A percentile compares a stretch with the other conserved stretches of the same genome.
Evolutionary conservation across 2,113 vertebrate genomes (phyloP).

Genomic region (Saccopteryx bilineata): DNA sequence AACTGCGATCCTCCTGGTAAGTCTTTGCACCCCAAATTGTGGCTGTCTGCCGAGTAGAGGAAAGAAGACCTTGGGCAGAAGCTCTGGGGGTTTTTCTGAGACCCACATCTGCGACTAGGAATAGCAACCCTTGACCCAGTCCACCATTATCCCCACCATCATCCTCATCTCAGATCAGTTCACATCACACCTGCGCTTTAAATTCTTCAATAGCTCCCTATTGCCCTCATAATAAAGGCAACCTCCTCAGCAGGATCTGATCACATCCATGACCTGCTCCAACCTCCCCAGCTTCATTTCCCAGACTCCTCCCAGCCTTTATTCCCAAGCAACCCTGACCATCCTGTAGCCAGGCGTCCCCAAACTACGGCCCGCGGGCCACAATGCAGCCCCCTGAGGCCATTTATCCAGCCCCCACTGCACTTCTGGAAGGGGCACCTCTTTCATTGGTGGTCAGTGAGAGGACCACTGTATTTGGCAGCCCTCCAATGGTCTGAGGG

Average conservation of each 20-base stretch:
- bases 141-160: too few relatives aligned
- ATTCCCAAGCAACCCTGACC: background rate
- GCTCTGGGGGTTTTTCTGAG: background rate
- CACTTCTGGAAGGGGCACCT: too few relatives aligned
- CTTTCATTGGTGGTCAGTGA: too few relatives aligned
- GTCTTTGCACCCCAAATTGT: background rate
- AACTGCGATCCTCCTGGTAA: background rate
- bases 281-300: background rate
- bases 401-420: too few relatives aligned
- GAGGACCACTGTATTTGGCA: too few relatives aligned
- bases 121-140: background rate
- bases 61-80: background rate
- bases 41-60: background rate
- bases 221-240: background rate
- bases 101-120: background rate
- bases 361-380: too few relatives aligned
- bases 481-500: too few relatives aligned
- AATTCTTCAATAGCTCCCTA: background rate
- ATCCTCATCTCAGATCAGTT: background rate
- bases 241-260: background rate
- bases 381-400: too few relatives aligned
- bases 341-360: too few relatives aligned
- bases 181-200: background rate
- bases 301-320: background rate
- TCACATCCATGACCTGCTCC: too few relatives aligned